These are phyloP conservation scores for Oreohelix idahoensis DNA, from an alignment of 1,140 invertebrate species.

Conservation along the genomic window DNA sequence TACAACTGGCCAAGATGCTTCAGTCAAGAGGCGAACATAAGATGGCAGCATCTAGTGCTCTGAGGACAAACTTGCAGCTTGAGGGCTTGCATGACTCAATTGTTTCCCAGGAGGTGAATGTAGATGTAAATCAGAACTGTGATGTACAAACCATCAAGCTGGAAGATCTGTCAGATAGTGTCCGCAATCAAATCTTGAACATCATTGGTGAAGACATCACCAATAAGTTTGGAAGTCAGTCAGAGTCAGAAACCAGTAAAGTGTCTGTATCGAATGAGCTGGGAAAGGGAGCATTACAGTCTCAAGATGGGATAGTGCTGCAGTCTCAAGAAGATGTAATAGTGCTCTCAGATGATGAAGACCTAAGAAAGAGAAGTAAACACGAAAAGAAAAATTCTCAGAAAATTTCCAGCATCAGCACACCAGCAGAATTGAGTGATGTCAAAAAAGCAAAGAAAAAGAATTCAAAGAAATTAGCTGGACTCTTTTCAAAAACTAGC, in stretches of 20 bases:
- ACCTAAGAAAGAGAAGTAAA: neutral
- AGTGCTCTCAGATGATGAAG: neutral
- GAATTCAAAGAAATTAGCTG: neutral
- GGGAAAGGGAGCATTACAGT: neutral
- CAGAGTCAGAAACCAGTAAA: neutral
- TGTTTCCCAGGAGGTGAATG: neutral
- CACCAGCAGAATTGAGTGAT: neutral
- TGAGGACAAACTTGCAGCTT: conserved; percentile 17
- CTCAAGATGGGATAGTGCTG: neutral
- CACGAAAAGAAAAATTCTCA: neutral
- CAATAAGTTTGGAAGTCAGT: neutral
- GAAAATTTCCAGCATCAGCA: neutral
- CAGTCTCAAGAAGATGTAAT: neutral
- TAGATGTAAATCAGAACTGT: neutral
- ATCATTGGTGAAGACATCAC: conserved; percentile 21
- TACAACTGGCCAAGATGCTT: conserved; percentile 28
- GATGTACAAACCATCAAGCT: conserved; percentile 26
- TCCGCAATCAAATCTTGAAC: conserved; percentile 12
- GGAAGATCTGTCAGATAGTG: conserved; percentile 24
- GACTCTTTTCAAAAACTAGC: neutral
- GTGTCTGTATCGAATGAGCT: neutral
- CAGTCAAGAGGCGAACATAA: conserved; percentile 21
- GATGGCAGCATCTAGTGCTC: neutral
- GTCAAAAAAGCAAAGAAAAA: neutral
- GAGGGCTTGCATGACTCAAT: conserved; percentile 19